phyloP scores from a whole-genome alignment of 2,113 vertebrate genomes.

The Campylorhamphus procurvoides region DNA sequence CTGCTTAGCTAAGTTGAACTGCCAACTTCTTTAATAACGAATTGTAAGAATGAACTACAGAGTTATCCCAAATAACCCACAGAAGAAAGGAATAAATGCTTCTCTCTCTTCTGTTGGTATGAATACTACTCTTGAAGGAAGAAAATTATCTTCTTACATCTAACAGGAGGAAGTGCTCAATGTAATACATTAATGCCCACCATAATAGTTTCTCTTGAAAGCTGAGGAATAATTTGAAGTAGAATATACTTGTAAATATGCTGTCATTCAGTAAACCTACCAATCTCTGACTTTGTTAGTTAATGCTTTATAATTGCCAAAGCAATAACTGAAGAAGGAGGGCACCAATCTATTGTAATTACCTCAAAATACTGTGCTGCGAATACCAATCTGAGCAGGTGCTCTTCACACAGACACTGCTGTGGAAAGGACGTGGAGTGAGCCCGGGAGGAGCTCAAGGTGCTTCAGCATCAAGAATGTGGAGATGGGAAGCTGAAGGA shows the following conservation, averaged over 20 bases:
- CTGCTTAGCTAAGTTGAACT: background rate
- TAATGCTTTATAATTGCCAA: background rate
- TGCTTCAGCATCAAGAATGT: background rate
- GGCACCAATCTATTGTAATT: background rate
- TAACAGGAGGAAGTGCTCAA: background rate
- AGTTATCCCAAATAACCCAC: background rate
- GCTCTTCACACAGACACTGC: background rate
- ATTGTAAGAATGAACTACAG: background rate
- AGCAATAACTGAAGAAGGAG: background rate
- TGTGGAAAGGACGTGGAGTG: background rate
- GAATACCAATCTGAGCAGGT: background rate
- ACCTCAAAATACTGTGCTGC: background rate
- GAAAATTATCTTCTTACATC: background rate
- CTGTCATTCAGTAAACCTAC: background rate
- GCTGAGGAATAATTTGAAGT: background rate
- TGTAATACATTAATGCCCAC: background rate
- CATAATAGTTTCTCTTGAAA: background rate
- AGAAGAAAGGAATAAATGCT: background rate
- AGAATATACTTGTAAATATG: background rate
- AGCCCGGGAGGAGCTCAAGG: background rate
- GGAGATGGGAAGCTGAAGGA: background rate
- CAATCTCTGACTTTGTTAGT: background rate
- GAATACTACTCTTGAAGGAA: background rate
- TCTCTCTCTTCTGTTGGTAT: background rate
- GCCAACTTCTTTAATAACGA: background rate